Base-by-base conservation (phyloP, 1,140 invertebrate species). In the Sweltsa coloradensis region DNA sequence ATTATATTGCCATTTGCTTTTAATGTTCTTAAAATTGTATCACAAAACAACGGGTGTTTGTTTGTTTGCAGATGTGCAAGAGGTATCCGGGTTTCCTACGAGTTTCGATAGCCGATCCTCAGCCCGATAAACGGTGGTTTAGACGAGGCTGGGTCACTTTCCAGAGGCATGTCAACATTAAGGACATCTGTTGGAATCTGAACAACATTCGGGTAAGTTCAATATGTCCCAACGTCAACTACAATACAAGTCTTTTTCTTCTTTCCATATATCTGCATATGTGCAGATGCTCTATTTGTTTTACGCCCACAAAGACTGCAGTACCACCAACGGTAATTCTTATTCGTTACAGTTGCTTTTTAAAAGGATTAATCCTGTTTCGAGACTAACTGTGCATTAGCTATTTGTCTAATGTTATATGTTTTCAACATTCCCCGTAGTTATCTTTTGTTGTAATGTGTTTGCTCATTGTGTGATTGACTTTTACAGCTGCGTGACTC, bases 181-280 rank as follows among this genome's bases (percentile, higher is more conserved):
- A 97, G 64, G 94, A 99, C 65, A 98, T 99, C 49, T 99, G 96
- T 64, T 99, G 94, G 94, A 94, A 90, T 64, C 73, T 99, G 7
- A 98, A 97, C 60, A 97, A 94, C 57, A 92, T 96, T 50, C 69
- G 89, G 55, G 85, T 91, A 67, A 68, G 64, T 62, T n/a, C n/a
- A n/a, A n/a, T n/a, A n/a, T n/a, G n/a, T n/a, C n/a, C n/a, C n/a
- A n/a, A n/a, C n/a, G n/a, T n/a, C n/a, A n/a, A n/a, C n/a, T n/a
- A n/a, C n/a, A n/a, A n/a, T n/a, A n/a, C n/a, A n/a, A n/a, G n/a
- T n/a, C n/a, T n/a, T n/a, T n/a, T n/a, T n/a, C n/a, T n/a, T n/a
- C n/a, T n/a, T n/a, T n/a, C n/a, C n/a, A n/a, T n/a, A n/a, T n/a
- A n/a, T n/a, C n/a, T n/a, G n/a, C n/a, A n/a, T n/a, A n/a, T n/a